Percentiles rank a stretch among this genome's conserved stretches.
phyloP scores from a whole-genome alignment of 2,797 vertebrate species.

The Neoniphon sammara region DNA sequence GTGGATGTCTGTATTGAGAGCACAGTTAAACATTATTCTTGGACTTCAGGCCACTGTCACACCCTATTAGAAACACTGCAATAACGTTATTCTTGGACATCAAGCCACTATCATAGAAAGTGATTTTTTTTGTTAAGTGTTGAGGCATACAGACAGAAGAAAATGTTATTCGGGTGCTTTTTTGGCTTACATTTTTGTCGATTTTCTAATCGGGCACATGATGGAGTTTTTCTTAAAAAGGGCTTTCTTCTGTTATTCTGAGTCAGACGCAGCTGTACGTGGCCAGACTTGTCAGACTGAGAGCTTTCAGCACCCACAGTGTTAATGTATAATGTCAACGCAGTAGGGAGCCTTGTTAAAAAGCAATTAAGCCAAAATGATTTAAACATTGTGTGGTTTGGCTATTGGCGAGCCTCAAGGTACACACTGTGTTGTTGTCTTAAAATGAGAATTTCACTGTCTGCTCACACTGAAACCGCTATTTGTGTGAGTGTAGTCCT shows the following conservation, averaged over 20 bases:
- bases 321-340: conserved; percentile 83
- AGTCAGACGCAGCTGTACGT: conserved; percentile 65
- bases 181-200: conserved; percentile 42
- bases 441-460: conserved; percentile 84
- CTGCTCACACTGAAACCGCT: conserved; percentile 85
- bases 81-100: conserved; percentile 22
- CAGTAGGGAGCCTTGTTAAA: conserved; percentile 85
- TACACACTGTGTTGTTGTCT: conserved; percentile 82
- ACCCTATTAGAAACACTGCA: no score
- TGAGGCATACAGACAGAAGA: conserved; percentile 9
- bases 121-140: conserved; percentile 5
- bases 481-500: conserved; percentile 81
- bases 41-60: conserved; percentile 16
- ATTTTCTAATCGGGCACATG: conserved; percentile 51
- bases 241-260: conserved; percentile 58
- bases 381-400: conserved; percentile 83
- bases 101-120: conserved; percentile 15
- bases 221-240: conserved; percentile 46
- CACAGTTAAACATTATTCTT: conserved; percentile 29
- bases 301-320: conserved; percentile 80
- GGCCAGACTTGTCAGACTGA: conserved; percentile 77
- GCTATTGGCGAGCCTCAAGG: conserved; percentile 77
- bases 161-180: conserved; percentile 13
- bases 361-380: conserved; percentile 85
- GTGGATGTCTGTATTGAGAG: conserved; percentile 31